A percentile compares a stretch with the other conserved stretches of the same genome.
Evolutionary conservation across 2,113 vertebrate species (phyloP).

Genomic region (Toxotes chatareus): DNA sequence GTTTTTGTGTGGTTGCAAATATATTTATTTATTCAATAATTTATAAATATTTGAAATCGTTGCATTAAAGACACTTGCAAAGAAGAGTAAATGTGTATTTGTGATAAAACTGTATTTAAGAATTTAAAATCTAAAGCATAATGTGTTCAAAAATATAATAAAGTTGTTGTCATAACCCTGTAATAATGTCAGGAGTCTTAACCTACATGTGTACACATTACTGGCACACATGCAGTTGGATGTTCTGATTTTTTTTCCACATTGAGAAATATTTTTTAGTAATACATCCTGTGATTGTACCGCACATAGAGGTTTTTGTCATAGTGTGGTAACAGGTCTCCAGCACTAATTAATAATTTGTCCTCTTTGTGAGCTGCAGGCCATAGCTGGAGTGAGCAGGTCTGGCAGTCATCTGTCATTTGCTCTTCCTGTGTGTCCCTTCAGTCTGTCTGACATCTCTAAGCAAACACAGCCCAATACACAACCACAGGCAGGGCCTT

Average conservation of each 20-base stretch:
- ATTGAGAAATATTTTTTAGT: neutral
- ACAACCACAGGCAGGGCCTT: slow-evolving; percentile 76
- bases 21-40: neutral
- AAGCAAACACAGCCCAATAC: slow-evolving; percentile 86
- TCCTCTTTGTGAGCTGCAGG: slow-evolving; percentile 10
- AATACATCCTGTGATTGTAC: neutral
- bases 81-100: neutral
- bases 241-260: neutral
- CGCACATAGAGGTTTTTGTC: neutral
- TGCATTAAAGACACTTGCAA: neutral
- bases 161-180: neutral
- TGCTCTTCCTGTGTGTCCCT: slow-evolving; percentile 83
- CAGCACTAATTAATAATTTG: slow-evolving; percentile 57
- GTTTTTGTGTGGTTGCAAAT: neutral
- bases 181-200: neutral
- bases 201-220: neutral
- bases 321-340: neutral
- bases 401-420: slow-evolving; percentile 84
- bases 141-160: neutral
- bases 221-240: neutral
- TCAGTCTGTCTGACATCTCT: slow-evolving; percentile 87
- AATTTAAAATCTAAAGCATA: neutral
- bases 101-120: neutral
- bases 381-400: slow-evolving; percentile 42
- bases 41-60: neutral